A percentile compares a stretch with the other conserved stretches of the same genome.
phyloP scores from a whole-genome alignment of 2,888 invertebrate genomes.

The Dendrolimus houi region DNA sequence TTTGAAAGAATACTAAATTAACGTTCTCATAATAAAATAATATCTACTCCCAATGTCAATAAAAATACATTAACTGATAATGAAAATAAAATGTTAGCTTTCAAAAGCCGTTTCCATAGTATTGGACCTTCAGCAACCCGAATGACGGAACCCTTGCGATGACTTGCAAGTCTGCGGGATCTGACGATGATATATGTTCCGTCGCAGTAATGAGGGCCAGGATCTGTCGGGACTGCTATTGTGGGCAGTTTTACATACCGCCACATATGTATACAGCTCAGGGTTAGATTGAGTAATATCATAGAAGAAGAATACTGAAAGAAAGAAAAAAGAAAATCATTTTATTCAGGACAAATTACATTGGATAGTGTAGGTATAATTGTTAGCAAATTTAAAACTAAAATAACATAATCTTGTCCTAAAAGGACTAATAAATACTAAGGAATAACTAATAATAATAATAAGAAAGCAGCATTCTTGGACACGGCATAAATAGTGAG shows the following conservation, averaged over 20 bases:
- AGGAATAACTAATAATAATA: too few species aligned
- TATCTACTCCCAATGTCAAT: background rate
- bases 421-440: too few species aligned
- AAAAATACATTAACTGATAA: background rate
- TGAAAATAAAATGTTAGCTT: background rate
- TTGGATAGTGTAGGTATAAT: too few species aligned
- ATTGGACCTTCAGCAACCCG: constrained; percentile 8
- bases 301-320: too few species aligned
- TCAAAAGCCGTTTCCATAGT: constrained; percentile 22
- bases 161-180: constrained; percentile 38
- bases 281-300: background rate
- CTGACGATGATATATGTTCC: constrained; percentile 59
- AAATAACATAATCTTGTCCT: too few species aligned
- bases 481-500: too few species aligned
- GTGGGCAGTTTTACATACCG: constrained; percentile 1
- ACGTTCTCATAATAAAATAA: too few species aligned
- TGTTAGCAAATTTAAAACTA: too few species aligned
- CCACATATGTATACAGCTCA: background rate
- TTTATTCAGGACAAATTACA: too few species aligned
- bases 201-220: constrained; percentile 41
- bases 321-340: too few species aligned
- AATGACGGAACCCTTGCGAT: constrained; percentile 25
- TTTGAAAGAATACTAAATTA: too few species aligned
- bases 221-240: constrained; percentile 18
- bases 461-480: too few species aligned